Percentiles rank a stretch among this genome's conserved stretches.
phyloP scores from a whole-genome alignment of 2,888 invertebrate genomes.

The Tetranychus truncatus region DNA sequence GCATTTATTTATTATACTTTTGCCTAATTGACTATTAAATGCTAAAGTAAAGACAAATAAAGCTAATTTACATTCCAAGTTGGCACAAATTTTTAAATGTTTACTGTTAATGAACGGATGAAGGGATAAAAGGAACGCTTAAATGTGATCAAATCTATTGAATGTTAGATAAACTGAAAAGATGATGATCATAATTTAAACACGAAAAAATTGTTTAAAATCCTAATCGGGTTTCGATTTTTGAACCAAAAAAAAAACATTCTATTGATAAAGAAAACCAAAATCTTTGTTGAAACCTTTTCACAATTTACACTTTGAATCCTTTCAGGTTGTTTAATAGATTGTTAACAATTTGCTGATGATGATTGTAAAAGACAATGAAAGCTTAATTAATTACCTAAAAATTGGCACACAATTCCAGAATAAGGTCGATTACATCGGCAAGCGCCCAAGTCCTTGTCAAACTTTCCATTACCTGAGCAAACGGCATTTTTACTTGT shows the following conservation, averaged over 20 bases:
- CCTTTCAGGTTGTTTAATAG: background rate
- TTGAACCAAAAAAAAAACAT: too few relatives aligned
- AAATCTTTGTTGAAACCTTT: too few relatives aligned
- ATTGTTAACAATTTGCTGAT: background rate
- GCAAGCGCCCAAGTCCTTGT: background rate
- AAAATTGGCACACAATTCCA: slow-evolving; percentile 10
- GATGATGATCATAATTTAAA: too few relatives aligned
- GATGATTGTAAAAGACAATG: background rate
- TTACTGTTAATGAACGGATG: background rate
- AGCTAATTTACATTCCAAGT: too few relatives aligned
- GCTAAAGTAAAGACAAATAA: too few relatives aligned
- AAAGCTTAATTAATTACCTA: background rate
- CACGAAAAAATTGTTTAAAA: too few relatives aligned
- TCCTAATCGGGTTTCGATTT: too few relatives aligned
- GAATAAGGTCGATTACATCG: slow-evolving; percentile 5
- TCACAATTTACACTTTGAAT: too few relatives aligned
- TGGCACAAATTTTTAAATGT: background rate
- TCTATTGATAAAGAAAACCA: too few relatives aligned
- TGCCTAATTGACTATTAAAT: too few relatives aligned
- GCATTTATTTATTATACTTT: too few relatives aligned
- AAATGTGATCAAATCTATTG: background rate
- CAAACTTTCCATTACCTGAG: slow-evolving; percentile 3
- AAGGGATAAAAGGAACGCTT: background rate
- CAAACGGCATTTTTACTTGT: background rate
- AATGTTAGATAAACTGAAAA: too few relatives aligned